Percentiles rank a stretch among this genome's conserved stretches.
Conservation (phyloP, 37 sponge, comb jelly and placozoan species). For the Oscarella lobularis region DNA sequence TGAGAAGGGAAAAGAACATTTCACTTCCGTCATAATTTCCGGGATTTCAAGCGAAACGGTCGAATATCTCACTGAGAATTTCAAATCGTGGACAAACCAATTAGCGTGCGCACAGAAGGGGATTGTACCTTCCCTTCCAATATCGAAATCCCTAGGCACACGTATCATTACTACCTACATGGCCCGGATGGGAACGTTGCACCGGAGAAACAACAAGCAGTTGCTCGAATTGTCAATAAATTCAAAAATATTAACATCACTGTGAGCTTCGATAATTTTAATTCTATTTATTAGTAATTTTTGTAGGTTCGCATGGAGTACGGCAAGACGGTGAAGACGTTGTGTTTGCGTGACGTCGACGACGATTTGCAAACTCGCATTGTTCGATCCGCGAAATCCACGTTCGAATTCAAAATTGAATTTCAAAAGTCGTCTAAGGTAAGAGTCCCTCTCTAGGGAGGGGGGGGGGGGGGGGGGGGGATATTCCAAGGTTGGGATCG, state of each 20-base stretch:
- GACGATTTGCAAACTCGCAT: slow-evolving; percentile 1
- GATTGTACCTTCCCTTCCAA: too few relatives aligned
- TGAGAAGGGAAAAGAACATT: not conserved
- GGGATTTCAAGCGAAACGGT: not conserved
- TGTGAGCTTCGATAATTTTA: not conserved
- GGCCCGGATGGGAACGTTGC: slow-evolving; percentile 1
- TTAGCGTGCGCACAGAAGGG: not conserved
- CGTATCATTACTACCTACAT: slow-evolving; percentile 8
- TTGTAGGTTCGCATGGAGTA: not conserved
- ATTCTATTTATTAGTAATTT: not conserved
- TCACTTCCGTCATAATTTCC: not conserved
- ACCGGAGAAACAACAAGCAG: not conserved
- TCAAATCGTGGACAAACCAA: not conserved
- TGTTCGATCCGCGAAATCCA: not conserved
- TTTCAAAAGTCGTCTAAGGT: too few relatives aligned
- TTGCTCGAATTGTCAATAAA: not conserved
- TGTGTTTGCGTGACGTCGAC: not conserved
- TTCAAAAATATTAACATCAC: not conserved
- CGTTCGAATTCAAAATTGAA: slow-evolving; percentile 3
- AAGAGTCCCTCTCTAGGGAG: too few relatives aligned
- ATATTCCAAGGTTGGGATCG: too few relatives aligned
- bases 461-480: too few relatives aligned
- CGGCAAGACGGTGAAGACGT: not conserved
- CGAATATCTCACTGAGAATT: not conserved
- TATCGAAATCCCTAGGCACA: too few relatives aligned